Evolutionary conservation across 2,888 invertebrate genomes (phyloP).

Genomic region (Drosophila anceps): DNA sequence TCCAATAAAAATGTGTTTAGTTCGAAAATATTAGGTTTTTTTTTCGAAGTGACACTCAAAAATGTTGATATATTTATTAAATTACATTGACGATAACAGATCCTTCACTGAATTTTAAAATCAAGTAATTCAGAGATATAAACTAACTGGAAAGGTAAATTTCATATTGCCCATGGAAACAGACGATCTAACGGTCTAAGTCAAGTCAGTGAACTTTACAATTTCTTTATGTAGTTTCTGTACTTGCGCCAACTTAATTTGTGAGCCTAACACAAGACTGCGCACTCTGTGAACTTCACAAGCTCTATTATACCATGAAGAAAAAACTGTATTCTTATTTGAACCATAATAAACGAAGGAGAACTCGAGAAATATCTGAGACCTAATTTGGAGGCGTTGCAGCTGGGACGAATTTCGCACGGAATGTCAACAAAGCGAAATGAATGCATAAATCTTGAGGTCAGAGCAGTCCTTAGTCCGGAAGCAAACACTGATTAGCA

Average conservation of each 20-base stretch:
- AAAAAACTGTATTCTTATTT: not conserved
- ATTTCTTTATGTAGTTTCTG: not conserved
- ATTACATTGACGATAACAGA: too few species aligned
- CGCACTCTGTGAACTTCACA: not conserved
- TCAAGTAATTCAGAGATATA: not conserved
- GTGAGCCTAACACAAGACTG: not conserved
- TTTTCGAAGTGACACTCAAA: too few species aligned
- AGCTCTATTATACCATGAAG: not conserved
- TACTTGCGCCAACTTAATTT: not conserved
- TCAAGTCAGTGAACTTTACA: not conserved
- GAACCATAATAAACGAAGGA: not conserved
- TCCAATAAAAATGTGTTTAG: not conserved
- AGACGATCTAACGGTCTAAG: not conserved
- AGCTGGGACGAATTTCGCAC: conserved; percentile 50
- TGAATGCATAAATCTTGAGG: conserved; percentile 54
- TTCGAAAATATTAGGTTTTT: too few species aligned
- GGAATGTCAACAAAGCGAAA: conserved; percentile 50
- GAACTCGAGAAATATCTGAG: conserved; percentile 13
- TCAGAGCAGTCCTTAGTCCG: conserved; percentile 38
- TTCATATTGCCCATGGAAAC: not conserved
- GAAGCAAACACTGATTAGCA: conserved; percentile 59
- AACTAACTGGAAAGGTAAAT: not conserved
- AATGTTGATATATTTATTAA: too few species aligned
- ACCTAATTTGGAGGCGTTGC: conserved; percentile 45
- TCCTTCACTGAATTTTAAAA: too few species aligned